These are phyloP conservation scores for Taphrorychus bicolor DNA, from an alignment of 2,888 invertebrate genomes.

Conservation along the genomic window DNA sequence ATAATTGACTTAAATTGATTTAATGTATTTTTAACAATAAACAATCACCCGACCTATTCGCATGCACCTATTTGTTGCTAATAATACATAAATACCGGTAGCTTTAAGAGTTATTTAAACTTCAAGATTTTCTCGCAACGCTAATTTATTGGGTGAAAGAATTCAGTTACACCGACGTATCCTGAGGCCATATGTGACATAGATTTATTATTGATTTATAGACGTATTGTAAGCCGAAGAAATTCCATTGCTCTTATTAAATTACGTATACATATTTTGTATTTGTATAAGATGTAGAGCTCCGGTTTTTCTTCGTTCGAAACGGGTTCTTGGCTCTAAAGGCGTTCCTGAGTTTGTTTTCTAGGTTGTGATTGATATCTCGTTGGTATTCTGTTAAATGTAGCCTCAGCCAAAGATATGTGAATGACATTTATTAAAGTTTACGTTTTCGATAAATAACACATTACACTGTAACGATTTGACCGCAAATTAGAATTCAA, in stretches of 20 bases:
- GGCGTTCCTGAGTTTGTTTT: not conserved
- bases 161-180: conserved; percentile 8
- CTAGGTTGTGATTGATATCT: not conserved
- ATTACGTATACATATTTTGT: not conserved
- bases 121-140: conserved; percentile 6
- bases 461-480: no score
- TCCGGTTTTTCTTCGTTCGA: not conserved
- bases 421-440: no score
- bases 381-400: no score
- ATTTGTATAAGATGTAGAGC: not conserved
- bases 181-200: conserved; percentile 16
- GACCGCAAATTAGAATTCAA: no score
- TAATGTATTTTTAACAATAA: not conserved
- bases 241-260: conserved; percentile 4
- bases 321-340: not conserved
- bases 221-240: not conserved
- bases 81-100: conserved; percentile 10
- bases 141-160: conserved; percentile 21
- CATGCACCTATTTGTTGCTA: not conserved
- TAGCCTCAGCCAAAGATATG: no score
- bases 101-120: not conserved
- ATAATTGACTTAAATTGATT: not conserved
- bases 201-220: conserved; percentile 18
- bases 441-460: no score
- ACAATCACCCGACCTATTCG: no score